Conservation (phyloP, 2,113 vertebrate genomes). For the Limnothrissa miodon region DNA sequence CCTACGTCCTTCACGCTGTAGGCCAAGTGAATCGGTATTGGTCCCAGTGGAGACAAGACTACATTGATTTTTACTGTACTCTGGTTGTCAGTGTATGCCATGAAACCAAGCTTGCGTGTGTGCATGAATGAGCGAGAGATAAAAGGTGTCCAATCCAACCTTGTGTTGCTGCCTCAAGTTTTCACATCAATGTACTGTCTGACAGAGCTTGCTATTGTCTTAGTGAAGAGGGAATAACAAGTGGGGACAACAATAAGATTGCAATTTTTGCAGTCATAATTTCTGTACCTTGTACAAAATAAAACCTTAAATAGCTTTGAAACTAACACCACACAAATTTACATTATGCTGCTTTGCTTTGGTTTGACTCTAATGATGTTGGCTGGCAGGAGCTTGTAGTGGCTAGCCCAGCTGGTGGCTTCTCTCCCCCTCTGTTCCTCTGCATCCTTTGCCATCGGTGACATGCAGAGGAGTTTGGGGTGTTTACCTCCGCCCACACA, state of each 20-base stretch:
- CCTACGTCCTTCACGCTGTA: not conserved
- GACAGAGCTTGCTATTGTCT: not conserved
- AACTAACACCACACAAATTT: not conserved
- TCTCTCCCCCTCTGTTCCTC: not conserved
- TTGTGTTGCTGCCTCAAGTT: slow-evolving; percentile 5
- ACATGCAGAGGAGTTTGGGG: slow-evolving; percentile 11
- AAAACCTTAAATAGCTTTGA: not conserved
- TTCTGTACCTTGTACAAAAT: not conserved
- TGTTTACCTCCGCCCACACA: not conserved
- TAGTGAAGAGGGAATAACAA: not conserved
- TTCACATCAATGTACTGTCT: not conserved
- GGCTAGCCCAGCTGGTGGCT: not conserved
- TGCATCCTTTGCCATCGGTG: not conserved
- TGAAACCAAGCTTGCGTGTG: not conserved
- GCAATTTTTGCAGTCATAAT: not conserved
- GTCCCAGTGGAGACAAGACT: not conserved
- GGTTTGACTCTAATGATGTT: not conserved
- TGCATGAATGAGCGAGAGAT: not conserved
- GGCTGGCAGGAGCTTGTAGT: not conserved
- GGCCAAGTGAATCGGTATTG: slow-evolving; percentile 15
- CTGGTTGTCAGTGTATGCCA: slow-evolving; percentile 1
- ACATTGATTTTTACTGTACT: slow-evolving; percentile 18
- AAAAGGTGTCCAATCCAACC: slow-evolving; percentile 16
- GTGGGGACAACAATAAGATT: not conserved
- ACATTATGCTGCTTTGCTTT: not conserved